Base-by-base conservation (phyloP, 2,888 invertebrate species). In the Meteorus cinctellus region DNA sequence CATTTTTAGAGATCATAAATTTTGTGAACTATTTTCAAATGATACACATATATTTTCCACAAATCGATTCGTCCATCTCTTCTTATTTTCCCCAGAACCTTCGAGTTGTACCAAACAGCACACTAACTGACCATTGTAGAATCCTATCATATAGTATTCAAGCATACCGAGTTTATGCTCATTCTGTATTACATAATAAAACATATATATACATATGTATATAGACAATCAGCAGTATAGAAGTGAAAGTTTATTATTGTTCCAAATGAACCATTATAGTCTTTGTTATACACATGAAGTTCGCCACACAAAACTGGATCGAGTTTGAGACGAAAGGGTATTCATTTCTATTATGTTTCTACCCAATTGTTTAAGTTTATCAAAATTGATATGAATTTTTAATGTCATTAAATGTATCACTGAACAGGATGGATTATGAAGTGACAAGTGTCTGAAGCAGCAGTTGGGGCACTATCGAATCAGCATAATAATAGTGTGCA, bases 401-500 rank as follows among this genome's bases (percentile, higher is more conserved):
- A 48, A 48, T 48, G n/a, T n/a, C n/a, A 48, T 2, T 48, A 16
- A 16, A 16, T 48, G 16, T 48, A n/a, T 16, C 16, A 48, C 6
- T 3, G n/a, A 5, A 48, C 5, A 4, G 6, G 48, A 48, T 48
- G n/a, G n/a, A 16, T 48, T 48, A n/a, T 48, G 16, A 48, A 16
- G n/a, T 16, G 48, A 48, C n/a, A 48, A 48, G 48, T 48, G 48
- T 48, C 48, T n/a, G 48, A 48, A 48, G 48, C 48, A 48, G 48
- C n/a, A 16, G 48, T 48, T n/a, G 48, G n/a, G 48, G 6, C n/a
- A n/a, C 16, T 48, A 48, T 48, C n/a, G 48, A 14, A 48, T 48
- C 48, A 48, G 48, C 48, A 48, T 48, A 48, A n/a, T n/a, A 48
- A 48, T 48, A 16, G 48, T 16, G n/a, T 48, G 48, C 48, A 48